Evolutionary conservation across 2,797 vertebrate species (phyloP).

Genomic region (Linurgus olivaceus): DNA sequence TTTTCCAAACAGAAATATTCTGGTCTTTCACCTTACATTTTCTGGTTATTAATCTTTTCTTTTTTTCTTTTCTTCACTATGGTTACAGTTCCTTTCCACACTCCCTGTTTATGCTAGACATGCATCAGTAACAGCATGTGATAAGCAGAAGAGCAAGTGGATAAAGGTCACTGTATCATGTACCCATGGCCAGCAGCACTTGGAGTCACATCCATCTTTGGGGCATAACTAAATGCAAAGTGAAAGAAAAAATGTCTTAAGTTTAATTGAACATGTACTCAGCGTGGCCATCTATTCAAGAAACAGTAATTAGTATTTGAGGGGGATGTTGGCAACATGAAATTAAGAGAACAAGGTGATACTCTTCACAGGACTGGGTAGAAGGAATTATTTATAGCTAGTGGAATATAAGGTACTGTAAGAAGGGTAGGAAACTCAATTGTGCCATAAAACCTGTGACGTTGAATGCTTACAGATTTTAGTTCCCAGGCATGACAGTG

Average conservation of each 20-base stretch:
- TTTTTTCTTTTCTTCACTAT: neutral
- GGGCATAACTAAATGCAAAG: neutral
- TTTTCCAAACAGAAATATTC: slow-evolving; percentile 30
- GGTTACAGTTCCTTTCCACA: neutral
- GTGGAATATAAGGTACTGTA: neutral
- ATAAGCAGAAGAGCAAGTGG: neutral
- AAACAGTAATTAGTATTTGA: neutral
- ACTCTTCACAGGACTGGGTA: neutral
- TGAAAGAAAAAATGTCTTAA: neutral
- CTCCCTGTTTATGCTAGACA: neutral
- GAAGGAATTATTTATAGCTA: neutral
- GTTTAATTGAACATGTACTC: neutral
- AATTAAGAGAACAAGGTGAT: neutral
- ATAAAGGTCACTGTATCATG: neutral
- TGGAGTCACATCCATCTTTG: neutral
- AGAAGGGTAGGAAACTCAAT: neutral
- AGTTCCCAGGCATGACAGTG: neutral
- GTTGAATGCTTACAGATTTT: neutral
- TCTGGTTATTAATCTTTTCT: neutral
- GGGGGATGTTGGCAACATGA: neutral
- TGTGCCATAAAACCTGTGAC: neutral
- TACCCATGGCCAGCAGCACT: neutral
- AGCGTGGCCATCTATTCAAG: neutral
- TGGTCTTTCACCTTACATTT: slow-evolving; percentile 7
- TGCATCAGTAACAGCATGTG: neutral